Evolutionary conservation across 1,140 invertebrate genomes (phyloP), one percentile per base, ranked within the genome.

Genomic region (Coenobita brevimanus): DNA sequence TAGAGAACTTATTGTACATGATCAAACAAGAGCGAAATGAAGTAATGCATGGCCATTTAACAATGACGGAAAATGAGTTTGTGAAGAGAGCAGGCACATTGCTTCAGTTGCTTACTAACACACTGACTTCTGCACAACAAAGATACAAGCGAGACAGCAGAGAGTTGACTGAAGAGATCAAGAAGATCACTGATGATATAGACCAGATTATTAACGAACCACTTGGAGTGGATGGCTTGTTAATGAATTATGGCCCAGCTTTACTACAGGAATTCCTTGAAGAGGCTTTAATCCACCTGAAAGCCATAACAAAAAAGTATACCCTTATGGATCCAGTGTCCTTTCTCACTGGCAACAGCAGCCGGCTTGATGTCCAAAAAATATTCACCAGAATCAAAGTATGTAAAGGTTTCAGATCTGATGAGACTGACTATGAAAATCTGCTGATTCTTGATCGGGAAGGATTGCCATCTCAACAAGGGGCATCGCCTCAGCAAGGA

Each of bases 21-120:
- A 57, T 79, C 36, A 79, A 79, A 27, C 43, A 79, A 27, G 54
- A 57, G 27, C 43, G 76, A 3, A 79, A 79, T 60, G 76, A 79
- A 57, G 15, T 8, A 10, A 30, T 79, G 21, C 76, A 79, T 10
- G 46, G 50, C 6, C 6, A 50, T 6, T 17, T 50, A 50, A 17
- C 6, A 17, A 50, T 50, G 46, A 50, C 46, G 17, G 17, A 50
- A 17, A 50, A 6, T 8, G 46, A 50, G 17, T 50, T 50, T 8
- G 6, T 50, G 46, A 17, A 50, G 6, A 50, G 17, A 50, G 46
- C 46, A 50, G 17, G 46, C 46, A 50, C 46, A 50, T 17, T 50
- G 17, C 46, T 6, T 50, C 6, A 50, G 46, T 17, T 50, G 6
- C 46, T 50, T 6, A 6, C 17, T 6, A 17, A 50, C 46, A 50